Evolutionary conservation across 1,140 invertebrate species (phyloP).

Genomic region (Drosophila oshimai): DNA sequence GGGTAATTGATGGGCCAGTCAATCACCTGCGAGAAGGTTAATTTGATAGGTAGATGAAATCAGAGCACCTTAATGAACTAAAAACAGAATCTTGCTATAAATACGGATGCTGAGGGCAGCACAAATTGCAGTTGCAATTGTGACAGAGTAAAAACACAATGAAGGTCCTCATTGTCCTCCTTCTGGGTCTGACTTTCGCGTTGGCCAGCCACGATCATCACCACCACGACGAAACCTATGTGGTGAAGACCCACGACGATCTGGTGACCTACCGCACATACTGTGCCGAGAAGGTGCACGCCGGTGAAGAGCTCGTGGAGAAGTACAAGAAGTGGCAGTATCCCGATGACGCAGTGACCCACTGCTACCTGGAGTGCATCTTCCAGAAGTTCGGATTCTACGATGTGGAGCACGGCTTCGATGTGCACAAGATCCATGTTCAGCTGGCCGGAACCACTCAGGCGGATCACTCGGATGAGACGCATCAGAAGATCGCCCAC

Average conservation of each 20-base stretch:
- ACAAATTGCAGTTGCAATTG: constrained; percentile 53
- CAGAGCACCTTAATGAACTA: not conserved
- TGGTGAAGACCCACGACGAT: constrained; percentile 68
- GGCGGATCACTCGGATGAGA: constrained; percentile 56
- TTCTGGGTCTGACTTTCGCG: constrained; percentile 28
- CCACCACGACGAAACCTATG: constrained; percentile 40
- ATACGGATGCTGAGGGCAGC: constrained; percentile 19
- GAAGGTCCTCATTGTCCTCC: constrained; percentile 41
- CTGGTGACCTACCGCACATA: constrained; percentile 45
- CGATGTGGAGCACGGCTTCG: constrained; percentile 66
- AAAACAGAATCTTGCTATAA: constrained; percentile 36
- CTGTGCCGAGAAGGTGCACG: constrained; percentile 56
- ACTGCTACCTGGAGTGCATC: constrained; percentile 72
- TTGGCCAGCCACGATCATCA: constrained; percentile 29
- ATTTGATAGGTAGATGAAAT: no score
- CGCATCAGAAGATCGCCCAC: constrained; percentile 56
- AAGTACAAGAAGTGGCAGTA: constrained; percentile 73
- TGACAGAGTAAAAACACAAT: not conserved
- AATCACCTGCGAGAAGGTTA: constrained; percentile 33
- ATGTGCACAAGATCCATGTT: constrained; percentile 72
- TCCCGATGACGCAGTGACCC: constrained; percentile 68
- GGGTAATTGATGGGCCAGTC: constrained; percentile 32
- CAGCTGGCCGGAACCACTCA: constrained; percentile 54
- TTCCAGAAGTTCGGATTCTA: constrained; percentile 76
- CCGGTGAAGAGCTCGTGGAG: constrained; percentile 51